Conservation (phyloP, 2,797 vertebrate species). For the Oreortyx pictus region DNA sequence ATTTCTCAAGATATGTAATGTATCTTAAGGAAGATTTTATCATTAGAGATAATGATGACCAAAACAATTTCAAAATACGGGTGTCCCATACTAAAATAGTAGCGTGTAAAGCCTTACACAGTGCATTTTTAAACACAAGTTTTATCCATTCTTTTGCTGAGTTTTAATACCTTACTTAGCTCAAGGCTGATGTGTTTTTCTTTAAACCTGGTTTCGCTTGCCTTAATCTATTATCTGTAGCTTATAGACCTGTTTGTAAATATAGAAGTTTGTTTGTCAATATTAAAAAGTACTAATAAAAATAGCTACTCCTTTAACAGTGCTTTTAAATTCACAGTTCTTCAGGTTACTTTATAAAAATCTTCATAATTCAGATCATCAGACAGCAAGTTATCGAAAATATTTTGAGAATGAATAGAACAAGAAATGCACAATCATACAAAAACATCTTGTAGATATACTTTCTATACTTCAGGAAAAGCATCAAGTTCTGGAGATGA, state of each 20-base stretch:
- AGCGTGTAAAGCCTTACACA: neutral
- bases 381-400: neutral
- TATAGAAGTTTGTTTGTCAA: neutral
- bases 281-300: slow-evolving; percentile 31
- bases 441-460: neutral
- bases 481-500: neutral
- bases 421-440: neutral
- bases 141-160: neutral
- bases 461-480: slow-evolving; percentile 3
- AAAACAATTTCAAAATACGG: neutral
- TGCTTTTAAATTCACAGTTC: neutral
- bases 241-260: neutral
- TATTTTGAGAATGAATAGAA: neutral
- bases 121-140: neutral
- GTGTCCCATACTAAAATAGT: neutral
- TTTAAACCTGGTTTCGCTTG: neutral
- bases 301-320: slow-evolving; percentile 8
- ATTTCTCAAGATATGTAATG: neutral
- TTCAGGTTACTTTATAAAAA: slow-evolving; percentile 12
- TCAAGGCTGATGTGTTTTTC: neutral
- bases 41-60: neutral
- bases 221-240: neutral
- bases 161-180: neutral
- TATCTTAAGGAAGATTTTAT: neutral
- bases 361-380: neutral